Conservation (phyloP, 2,888 invertebrate genomes). For the Apotomis betuletana region DNA sequence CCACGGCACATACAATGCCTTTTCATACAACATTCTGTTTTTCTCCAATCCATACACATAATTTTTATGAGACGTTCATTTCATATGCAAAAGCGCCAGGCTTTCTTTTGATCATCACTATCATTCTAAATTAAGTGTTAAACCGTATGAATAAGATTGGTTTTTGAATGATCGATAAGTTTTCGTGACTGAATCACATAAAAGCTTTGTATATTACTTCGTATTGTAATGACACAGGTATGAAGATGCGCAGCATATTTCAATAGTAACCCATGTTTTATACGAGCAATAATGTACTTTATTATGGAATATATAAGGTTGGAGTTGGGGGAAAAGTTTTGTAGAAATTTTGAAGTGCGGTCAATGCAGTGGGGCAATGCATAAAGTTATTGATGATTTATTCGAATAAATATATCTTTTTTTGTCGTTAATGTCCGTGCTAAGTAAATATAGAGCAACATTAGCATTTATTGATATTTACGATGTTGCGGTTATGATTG, state of each 20-base stretch:
- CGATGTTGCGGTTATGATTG: slow-evolving; percentile 12
- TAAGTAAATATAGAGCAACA: slow-evolving; percentile 32
- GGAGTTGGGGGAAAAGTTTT: background rate
- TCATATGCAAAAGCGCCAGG: slow-evolving; percentile 46
- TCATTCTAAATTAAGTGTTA: background rate
- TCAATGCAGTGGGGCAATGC: slow-evolving; percentile 31
- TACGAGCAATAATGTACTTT: background rate
- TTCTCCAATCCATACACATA: slow-evolving; percentile 49
- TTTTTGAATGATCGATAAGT: slow-evolving; percentile 28
- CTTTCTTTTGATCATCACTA: slow-evolving; percentile 35
- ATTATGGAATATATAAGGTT: background rate
- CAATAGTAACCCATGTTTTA: slow-evolving; percentile 33
- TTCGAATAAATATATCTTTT: slow-evolving; percentile 26
- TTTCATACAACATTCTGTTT: slow-evolving; percentile 32
- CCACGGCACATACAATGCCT: background rate
- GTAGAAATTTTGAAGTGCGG: slow-evolving; percentile 19
- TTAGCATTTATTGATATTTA: slow-evolving; percentile 31
- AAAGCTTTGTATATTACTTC: slow-evolving; percentile 50
- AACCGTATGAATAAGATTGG: slow-evolving; percentile 31
- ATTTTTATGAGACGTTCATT: slow-evolving; percentile 49
- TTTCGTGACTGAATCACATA: slow-evolving; percentile 53
- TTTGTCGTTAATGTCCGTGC: slow-evolving; percentile 22
- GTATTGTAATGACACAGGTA: slow-evolving; percentile 56
- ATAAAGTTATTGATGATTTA: slow-evolving; percentile 35
- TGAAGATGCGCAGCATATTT: slow-evolving; percentile 51